Conservation (phyloP, 2,113 vertebrate species). For the Coracopsis vasa region DNA sequence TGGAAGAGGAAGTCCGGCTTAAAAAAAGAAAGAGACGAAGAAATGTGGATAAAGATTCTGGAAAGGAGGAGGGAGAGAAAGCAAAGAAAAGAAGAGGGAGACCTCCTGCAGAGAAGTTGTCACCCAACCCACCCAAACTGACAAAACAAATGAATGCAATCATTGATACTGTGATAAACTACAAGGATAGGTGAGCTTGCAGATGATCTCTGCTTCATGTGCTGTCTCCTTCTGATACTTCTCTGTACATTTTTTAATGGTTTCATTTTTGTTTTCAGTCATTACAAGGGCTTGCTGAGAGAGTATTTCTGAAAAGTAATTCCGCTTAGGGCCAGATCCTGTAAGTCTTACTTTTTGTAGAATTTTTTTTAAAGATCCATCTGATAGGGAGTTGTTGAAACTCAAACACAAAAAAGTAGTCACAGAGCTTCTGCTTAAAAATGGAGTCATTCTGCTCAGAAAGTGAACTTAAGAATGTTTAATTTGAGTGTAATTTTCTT, state of each 20-base stretch:
- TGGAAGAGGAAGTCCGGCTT: conserved; percentile 97
- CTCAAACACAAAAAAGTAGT: not conserved
- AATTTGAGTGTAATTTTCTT: not conserved
- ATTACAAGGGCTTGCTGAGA: not conserved
- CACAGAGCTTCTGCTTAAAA: not conserved
- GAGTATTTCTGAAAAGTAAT: not conserved
- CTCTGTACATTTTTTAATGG: fast-evolving
- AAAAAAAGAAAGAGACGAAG: conserved; percentile 95
- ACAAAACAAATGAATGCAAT: conserved; percentile 97
- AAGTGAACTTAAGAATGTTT: not conserved
- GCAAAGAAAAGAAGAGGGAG: conserved; percentile 94
- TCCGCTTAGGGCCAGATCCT: not conserved
- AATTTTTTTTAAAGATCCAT: not conserved
- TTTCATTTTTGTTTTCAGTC: not conserved
- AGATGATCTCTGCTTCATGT: not conserved
- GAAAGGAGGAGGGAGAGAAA: conserved; percentile 86
- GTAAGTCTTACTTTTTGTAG: not conserved
- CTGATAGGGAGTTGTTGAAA: not conserved
- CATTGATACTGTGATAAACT: conserved; percentile 96
- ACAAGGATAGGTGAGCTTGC: conserved; percentile 87
- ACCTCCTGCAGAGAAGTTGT: conserved; percentile 93
- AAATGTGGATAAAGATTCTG: conserved; percentile 89
- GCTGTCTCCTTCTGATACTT: not conserved
- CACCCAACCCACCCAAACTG: conserved; percentile 92
- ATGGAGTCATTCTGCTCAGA: not conserved